phyloP scores from a whole-genome alignment of 92 coral and sea anemone species.

The Actinernus sp. region DNA sequence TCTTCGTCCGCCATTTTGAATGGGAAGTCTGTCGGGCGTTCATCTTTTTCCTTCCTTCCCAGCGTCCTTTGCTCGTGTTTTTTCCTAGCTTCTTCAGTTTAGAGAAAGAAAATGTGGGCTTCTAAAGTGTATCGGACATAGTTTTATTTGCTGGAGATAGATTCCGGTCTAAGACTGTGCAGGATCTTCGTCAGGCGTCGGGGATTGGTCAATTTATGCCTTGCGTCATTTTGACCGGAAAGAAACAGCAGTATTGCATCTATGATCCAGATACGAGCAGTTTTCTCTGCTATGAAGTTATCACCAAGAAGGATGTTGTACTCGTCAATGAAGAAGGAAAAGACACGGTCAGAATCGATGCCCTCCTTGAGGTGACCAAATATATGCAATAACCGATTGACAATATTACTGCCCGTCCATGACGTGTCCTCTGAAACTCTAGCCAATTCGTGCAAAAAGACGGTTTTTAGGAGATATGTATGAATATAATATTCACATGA shows the following conservation, averaged over 20 bases:
- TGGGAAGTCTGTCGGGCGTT: no score
- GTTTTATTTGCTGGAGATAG: constrained; percentile 5
- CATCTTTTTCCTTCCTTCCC: no score
- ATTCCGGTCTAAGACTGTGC: constrained; percentile 23
- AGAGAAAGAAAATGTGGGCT: no score
- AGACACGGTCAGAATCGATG: constrained; percentile 11
- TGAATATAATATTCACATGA: constrained; percentile 16
- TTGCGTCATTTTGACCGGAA: constrained; percentile 4
- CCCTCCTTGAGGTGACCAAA: constrained; percentile 19
- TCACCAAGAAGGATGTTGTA: constrained; percentile 29
- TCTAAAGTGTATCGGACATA: no score
- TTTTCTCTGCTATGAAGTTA: constrained; percentile 15
- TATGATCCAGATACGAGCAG: constrained; percentile 23
- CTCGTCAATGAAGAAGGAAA: constrained; percentile 24
- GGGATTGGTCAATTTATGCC: constrained; percentile 1
- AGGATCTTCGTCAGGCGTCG: constrained; percentile 7
- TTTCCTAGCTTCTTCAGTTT: no score
- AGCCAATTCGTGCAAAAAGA: constrained; percentile 23
- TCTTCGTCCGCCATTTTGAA: no score
- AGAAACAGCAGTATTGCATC: constrained; percentile 23
- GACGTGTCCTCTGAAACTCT: constrained; percentile 18
- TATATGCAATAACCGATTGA: constrained; percentile 18
- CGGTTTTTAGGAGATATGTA: constrained; percentile 33
- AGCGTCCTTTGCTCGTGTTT: no score
- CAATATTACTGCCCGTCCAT: constrained; percentile 11